A percentile compares a stretch with the other conserved stretches of the same genome.
Evolutionary conservation across 2,888 invertebrate genomes (phyloP).

Genomic region (Himalopsyche tibetana): DNA sequence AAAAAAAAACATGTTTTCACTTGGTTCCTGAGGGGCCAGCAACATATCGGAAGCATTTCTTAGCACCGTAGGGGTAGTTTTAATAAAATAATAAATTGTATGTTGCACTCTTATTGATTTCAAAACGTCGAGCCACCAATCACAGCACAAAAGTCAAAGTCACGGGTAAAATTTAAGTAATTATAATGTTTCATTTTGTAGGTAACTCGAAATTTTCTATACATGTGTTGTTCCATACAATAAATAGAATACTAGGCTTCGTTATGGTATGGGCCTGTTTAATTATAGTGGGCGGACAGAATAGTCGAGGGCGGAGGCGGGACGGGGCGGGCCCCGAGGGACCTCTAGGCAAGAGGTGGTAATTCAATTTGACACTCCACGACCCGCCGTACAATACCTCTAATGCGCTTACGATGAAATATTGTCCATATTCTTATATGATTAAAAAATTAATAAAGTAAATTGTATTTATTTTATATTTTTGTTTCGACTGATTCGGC

Average conservation of each 20-base stretch:
- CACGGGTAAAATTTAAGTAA: neutral
- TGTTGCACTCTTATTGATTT: no score
- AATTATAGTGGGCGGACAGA: constrained; percentile 67
- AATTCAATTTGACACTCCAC: constrained; percentile 73
- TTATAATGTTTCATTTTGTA: neutral
- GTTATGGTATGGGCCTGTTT: constrained; percentile 44
- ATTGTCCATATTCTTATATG: no score
- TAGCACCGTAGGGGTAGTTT: no score
- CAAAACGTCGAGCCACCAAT: no score
- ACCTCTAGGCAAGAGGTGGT: constrained; percentile 67
- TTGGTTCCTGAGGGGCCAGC: no score
- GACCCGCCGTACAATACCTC: neutral
- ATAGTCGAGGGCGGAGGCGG: constrained; percentile 68
- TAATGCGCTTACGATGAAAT: neutral
- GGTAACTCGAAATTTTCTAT: neutral
- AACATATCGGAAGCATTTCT: no score
- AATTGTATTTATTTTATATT: no score
- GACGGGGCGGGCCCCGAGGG: constrained; percentile 47
- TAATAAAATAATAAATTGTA: no score
- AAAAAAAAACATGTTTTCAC: no score
- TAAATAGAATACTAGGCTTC: neutral
- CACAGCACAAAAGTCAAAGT: no score
- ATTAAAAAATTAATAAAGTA: no score
- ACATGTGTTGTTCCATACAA: neutral
- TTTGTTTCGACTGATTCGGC: no score